A percentile compares a stretch with the other conserved stretches of the same genome.
Conservation (phyloP, 2,888 invertebrate species). For the Colostygia pectinataria region DNA sequence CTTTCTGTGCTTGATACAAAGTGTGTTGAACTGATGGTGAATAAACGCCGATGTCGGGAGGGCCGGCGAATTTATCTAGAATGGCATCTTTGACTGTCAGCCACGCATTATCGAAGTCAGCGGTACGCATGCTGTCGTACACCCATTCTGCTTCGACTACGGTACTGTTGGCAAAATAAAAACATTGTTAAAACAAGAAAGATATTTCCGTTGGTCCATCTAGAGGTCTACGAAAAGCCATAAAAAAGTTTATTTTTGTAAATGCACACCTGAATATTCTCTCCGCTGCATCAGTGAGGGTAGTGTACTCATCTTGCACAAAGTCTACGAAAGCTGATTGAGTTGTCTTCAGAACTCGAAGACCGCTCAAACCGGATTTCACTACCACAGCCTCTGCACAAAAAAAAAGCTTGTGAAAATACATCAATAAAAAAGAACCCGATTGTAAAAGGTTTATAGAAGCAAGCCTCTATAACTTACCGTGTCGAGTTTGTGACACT, state of each 20-base stretch:
- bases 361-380: slow-evolving; percentile 86
- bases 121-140: slow-evolving; percentile 84
- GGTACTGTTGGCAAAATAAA: slow-evolving; percentile 77
- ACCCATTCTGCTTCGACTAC: slow-evolving; percentile 89
- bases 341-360: slow-evolving; percentile 90
- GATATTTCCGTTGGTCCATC: background rate
- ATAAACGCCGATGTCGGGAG: slow-evolving; percentile 86
- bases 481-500: slow-evolving; percentile 86
- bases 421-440: too few relatives aligned
- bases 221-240: too few relatives aligned
- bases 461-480: slow-evolving; percentile 67
- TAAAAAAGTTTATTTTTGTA: background rate
- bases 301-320: slow-evolving; percentile 90
- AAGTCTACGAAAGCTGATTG: slow-evolving; percentile 92
- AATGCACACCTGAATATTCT: slow-evolving; percentile 84
- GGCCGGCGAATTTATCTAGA: slow-evolving; percentile 89
- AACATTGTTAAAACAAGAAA: too few relatives aligned
- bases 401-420: slow-evolving; percentile 16
- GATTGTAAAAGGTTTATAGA: background rate
- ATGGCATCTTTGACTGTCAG: slow-evolving; percentile 87
- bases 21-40: slow-evolving; percentile 92
- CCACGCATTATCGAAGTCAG: slow-evolving; percentile 89
- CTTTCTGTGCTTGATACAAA: slow-evolving; percentile 87
- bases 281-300: slow-evolving; percentile 88
- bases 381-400: slow-evolving; percentile 80